Evolutionary conservation across 1,140 invertebrate genomes (phyloP).

Genomic region (Pentalonia nigronervosa): DNA sequence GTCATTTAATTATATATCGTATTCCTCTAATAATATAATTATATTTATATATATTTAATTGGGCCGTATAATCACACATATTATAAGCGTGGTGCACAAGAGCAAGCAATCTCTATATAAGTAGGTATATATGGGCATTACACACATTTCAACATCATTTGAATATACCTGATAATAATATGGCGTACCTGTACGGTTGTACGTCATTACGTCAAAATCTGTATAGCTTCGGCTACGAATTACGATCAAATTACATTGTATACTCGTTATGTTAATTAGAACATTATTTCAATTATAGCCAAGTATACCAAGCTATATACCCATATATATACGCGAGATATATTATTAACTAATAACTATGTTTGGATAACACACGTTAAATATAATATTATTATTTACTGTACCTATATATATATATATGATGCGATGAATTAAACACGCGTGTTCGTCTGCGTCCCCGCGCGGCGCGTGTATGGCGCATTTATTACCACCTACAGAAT

Average conservation of each 20-base stretch:
- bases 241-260: neutral
- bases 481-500: neutral
- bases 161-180: neutral
- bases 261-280: neutral
- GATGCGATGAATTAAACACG: neutral
- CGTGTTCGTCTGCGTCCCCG: neutral
- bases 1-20: neutral
- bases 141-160: neutral
- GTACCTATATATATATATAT: too few relatives aligned
- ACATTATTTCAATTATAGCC: neutral
- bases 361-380: neutral
- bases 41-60: too few relatives aligned
- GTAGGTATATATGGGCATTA: neutral
- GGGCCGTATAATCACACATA: too few relatives aligned
- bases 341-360: conserved; percentile 10
- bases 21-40: neutral
- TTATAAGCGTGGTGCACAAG: too few relatives aligned
- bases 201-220: neutral
- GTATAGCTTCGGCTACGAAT: neutral
- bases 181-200: too few relatives aligned
- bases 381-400: neutral
- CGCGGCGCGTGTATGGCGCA: neutral
- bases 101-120: too few relatives aligned
- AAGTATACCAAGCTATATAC: neutral
- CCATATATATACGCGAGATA: neutral